Percentiles rank a stretch among this genome's conserved stretches.
phyloP scores from a whole-genome alignment of 2,888 invertebrate genomes.

The Drosophila crucigera region DNA sequence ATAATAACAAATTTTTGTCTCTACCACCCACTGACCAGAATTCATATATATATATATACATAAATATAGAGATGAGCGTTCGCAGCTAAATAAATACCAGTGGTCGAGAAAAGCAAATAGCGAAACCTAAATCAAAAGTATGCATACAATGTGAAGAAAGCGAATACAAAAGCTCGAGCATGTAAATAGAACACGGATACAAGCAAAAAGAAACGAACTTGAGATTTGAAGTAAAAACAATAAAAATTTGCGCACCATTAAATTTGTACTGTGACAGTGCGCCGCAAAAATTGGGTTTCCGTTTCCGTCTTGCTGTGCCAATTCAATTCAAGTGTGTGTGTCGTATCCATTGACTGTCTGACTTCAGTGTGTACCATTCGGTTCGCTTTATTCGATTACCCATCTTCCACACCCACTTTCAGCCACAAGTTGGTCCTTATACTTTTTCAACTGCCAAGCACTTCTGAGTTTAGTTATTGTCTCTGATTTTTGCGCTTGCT shows the following conservation, averaged over 20 bases:
- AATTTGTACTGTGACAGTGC: constrained; percentile 65
- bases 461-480: constrained; percentile 31
- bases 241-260: constrained; percentile 78
- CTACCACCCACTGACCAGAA: constrained; percentile 10
- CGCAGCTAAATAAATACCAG: constrained; percentile 38
- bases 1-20: not conserved
- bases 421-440: constrained; percentile 32
- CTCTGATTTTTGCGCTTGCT: constrained; percentile 23
- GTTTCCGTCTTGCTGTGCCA: constrained; percentile 27
- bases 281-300: constrained; percentile 53
- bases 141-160: constrained; percentile 61
- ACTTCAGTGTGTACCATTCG: constrained; percentile 43
- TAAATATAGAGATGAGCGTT: constrained; percentile 26
- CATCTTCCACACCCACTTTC: constrained; percentile 2
- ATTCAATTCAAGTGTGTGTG: constrained; percentile 11
- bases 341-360: constrained; percentile 41
- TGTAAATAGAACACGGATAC: constrained; percentile 47
- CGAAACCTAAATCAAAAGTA: constrained; percentile 60
- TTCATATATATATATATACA: not conserved
- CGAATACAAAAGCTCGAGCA: constrained; percentile 51
- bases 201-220: constrained; percentile 32
- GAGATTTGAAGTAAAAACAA: constrained; percentile 55
- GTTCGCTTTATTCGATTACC: constrained; percentile 38
- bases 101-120: constrained; percentile 57
- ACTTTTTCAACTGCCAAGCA: constrained; percentile 31